Conservation (phyloP, 1,140 invertebrate genomes). For the Drosophila repleta region DNA sequence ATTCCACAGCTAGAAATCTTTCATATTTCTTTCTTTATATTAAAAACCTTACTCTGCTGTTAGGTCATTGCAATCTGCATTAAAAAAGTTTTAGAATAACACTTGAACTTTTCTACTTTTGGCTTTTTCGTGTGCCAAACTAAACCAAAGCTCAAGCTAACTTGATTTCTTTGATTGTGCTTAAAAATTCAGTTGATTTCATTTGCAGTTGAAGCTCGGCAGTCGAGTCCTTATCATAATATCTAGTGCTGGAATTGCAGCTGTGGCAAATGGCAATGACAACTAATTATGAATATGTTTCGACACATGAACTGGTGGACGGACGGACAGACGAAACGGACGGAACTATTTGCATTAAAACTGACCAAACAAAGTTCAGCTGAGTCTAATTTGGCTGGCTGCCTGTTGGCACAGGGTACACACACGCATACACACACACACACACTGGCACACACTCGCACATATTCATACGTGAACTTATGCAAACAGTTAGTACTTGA, state of each 20-base stretch:
- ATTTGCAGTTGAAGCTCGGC: neutral
- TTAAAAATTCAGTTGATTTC: neutral
- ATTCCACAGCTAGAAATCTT: too few species aligned
- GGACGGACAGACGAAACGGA: neutral
- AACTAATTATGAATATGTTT: constrained; percentile 81
- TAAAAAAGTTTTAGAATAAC: too few species aligned
- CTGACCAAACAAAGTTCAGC: constrained; percentile 77
- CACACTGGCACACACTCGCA: constrained; percentile 16
- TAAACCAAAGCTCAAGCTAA: too few species aligned
- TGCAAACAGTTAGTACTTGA: constrained; percentile 69
- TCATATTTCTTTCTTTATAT: too few species aligned
- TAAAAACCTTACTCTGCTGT: too few species aligned
- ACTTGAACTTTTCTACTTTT: too few species aligned
- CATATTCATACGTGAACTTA: constrained; percentile 48
- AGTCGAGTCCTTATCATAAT: constrained; percentile 1
- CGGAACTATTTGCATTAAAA: constrained; percentile 72
- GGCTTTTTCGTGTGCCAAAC: too few species aligned
- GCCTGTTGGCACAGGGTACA: constrained; percentile 45
- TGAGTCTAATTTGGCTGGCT: constrained; percentile 72
- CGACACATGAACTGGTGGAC: constrained; percentile 59
- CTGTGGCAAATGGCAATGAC: constrained; percentile 46
- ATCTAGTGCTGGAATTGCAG: constrained; percentile 16
- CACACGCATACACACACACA: constrained; percentile 17
- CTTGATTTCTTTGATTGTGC: neutral
- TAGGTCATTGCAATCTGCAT: too few species aligned